These are phyloP conservation scores for Orgyia antiqua DNA, from an alignment of 2,888 invertebrate genomes.

Conservation along the genomic window DNA sequence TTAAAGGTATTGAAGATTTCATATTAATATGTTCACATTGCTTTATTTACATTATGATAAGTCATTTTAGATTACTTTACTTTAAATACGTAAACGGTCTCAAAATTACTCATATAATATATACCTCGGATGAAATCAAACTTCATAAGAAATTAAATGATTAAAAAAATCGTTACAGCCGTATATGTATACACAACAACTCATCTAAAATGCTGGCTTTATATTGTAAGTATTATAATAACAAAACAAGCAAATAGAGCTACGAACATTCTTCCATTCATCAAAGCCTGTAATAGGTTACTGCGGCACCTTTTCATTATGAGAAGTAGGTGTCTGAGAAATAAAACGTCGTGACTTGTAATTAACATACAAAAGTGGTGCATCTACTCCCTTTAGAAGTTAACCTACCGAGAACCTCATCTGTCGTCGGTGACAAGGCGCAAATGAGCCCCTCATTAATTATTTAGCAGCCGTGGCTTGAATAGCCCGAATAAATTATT, in stretches of 20 bases:
- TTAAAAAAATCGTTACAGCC: too few relatives aligned
- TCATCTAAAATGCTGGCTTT: too few relatives aligned
- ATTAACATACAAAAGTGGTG: conserved; percentile 64
- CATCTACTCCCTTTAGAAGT: conserved; percentile 16
- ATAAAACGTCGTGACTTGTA: conserved; percentile 26
- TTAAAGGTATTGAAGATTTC: too few relatives aligned
- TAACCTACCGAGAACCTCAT: conserved; percentile 16
- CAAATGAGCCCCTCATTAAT: conserved; percentile 44
- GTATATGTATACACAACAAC: too few relatives aligned
- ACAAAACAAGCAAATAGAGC: conserved; percentile 6
- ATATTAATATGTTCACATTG: too few relatives aligned
- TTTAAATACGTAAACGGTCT: too few relatives aligned
- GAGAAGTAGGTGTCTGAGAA: conserved; percentile 26
- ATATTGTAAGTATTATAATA: too few relatives aligned
- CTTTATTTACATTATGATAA: conserved; percentile 8
- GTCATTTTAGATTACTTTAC: too few relatives aligned
- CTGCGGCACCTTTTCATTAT: conserved; percentile 26
- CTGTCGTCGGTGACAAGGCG: conserved; percentile 33
- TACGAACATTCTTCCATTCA: conserved; percentile 20
- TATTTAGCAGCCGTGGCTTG: conserved; percentile 33
- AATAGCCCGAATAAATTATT: conserved; percentile 26
- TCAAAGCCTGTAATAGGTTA: conserved; percentile 11
- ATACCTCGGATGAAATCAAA: too few relatives aligned
- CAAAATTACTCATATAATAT: too few relatives aligned
- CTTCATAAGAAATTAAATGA: too few relatives aligned